Percentiles rank a stretch among this genome's conserved stretches.
phyloP scores from a whole-genome alignment of 2,888 invertebrate genomes.

The Drosophila bunnanda region DNA sequence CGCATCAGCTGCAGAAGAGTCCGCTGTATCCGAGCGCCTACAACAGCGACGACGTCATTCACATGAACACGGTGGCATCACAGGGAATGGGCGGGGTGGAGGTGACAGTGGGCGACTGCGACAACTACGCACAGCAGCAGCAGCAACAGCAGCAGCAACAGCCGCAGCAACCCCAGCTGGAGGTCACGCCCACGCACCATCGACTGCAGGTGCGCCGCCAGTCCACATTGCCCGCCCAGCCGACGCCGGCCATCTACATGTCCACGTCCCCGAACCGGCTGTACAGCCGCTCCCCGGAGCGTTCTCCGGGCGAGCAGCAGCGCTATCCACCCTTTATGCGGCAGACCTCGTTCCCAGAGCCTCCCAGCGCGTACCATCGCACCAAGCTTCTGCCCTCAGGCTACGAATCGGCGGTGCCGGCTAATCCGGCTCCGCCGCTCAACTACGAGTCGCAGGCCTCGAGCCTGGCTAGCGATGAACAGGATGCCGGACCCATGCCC shows the following conservation, averaged over 20 bases:
- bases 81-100: conserved; percentile 24
- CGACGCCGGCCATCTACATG: conserved; percentile 77
- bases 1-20: conserved; percentile 82
- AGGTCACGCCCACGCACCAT: conserved; percentile 72
- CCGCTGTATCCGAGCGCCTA: conserved; percentile 81
- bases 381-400: conserved; percentile 79
- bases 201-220: conserved; percentile 83
- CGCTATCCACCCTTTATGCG: conserved; percentile 83
- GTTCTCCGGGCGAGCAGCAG: conserved; percentile 81
- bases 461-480: conserved; percentile 68
- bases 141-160: conserved; percentile 59
- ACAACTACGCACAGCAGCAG: conserved; percentile 70
- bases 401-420: background rate
- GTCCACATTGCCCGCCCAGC: conserved; percentile 82
- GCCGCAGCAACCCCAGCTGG: conserved; percentile 62
- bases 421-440: conserved; percentile 47
- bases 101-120: conserved; percentile 65
- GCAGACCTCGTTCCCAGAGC: conserved; percentile 83
- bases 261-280: conserved; percentile 84
- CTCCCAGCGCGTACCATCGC: conserved; percentile 67
- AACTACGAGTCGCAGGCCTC: conserved; percentile 70
- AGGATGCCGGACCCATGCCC: conserved; percentile 57
- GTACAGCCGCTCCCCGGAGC: conserved; percentile 84
- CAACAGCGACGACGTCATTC: conserved; percentile 80
- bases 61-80: conserved; percentile 63